A percentile compares a stretch with the other conserved stretches of the same genome.
These are phyloP conservation scores for Rhynchomys soricoides DNA, from an alignment of 2,113 vertebrate genomes.

Conservation along the genomic window DNA sequence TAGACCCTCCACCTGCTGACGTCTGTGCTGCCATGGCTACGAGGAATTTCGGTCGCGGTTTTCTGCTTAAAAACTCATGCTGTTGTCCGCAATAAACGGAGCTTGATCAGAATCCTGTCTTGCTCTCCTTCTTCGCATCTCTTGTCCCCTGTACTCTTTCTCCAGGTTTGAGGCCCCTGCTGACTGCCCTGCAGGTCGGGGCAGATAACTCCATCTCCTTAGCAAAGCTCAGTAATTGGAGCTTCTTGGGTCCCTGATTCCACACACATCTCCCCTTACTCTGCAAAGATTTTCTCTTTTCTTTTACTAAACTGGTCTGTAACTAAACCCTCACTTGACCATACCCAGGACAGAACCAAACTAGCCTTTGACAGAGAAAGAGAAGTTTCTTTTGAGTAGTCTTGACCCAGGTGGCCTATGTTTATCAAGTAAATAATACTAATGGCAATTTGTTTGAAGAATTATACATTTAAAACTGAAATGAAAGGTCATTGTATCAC, in stretches of 20 bases:
- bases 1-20: too few species aligned
- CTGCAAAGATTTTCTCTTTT: slow-evolving; percentile 6
- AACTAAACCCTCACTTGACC: background rate
- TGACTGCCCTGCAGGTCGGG: too few species aligned
- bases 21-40: too few species aligned
- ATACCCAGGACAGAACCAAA: background rate
- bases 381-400: background rate
- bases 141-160: too few species aligned
- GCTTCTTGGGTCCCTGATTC: background rate
- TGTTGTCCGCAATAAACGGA: too few species aligned
- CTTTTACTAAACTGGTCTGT: slow-evolving; percentile 6
- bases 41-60: too few species aligned
- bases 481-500: background rate
- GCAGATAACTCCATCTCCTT: slow-evolving; percentile 1
- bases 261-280: background rate
- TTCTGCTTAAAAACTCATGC: too few species aligned
- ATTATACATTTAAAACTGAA: background rate
- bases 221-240: slow-evolving; percentile 41
- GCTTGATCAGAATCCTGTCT: too few species aligned
- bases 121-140: too few species aligned
- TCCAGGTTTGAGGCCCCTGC: too few species aligned
- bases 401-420: background rate
- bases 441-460: background rate
- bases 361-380: slow-evolving; percentile 15
- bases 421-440: slow-evolving; percentile 28